These are phyloP conservation scores for Mugil cephalus DNA, from an alignment of 2,113 vertebrate species.

Conservation along the genomic window DNA sequence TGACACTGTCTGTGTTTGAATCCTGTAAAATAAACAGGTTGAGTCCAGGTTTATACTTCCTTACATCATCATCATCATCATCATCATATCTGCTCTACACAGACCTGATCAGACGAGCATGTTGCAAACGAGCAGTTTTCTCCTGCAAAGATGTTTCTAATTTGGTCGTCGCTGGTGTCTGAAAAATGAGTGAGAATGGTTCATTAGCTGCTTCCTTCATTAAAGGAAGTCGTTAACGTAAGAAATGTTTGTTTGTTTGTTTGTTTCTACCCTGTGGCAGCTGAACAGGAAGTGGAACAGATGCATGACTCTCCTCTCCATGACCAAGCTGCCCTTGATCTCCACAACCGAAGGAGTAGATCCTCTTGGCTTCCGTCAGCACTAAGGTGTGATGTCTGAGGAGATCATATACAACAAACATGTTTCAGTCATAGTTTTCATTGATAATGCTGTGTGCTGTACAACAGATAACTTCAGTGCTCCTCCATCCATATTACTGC, in stretches of 20 bases:
- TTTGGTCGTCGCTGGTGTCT: constrained; percentile 19
- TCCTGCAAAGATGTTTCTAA: constrained; percentile 67
- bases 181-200: neutral
- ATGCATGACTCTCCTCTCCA: constrained; percentile 37
- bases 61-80: neutral
- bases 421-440: too few relatives aligned
- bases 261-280: constrained; percentile 39
- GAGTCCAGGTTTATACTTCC: neutral
- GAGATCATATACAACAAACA: neutral
- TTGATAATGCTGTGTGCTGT: too few relatives aligned
- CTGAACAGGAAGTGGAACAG: constrained; percentile 65
- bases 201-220: neutral
- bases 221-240: too few relatives aligned
- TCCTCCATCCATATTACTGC: too few relatives aligned
- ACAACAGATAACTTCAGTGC: too few relatives aligned
- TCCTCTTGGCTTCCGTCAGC: constrained; percentile 31
- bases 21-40: constrained; percentile 31
- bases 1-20: fast-evolving
- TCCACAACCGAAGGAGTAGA: constrained; percentile 75
- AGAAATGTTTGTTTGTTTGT: neutral
- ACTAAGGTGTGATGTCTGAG: constrained; percentile 74
- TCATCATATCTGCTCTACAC: fast-evolving
- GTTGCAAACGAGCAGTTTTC: constrained; percentile 72
- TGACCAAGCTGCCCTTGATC: constrained; percentile 71
- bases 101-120: constrained; percentile 44